These are phyloP conservation scores for Lemur catta DNA, from an alignment of 2,797 vertebrate genomes.

Conservation along the genomic window DNA sequence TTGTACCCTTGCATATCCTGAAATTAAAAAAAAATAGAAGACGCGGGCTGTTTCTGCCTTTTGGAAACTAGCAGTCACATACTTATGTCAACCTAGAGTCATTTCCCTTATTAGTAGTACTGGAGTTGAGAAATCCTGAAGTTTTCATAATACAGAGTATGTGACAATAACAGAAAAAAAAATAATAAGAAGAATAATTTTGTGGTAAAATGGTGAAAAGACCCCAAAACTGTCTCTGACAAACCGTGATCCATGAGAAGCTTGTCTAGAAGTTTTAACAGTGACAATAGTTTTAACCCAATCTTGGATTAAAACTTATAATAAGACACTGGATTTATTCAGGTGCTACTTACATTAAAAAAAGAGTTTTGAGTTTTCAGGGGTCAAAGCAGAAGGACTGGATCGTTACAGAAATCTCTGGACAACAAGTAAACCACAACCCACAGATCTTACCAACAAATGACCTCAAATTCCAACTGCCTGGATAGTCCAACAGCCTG, in stretches of 20 bases:
- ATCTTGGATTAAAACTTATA: background rate
- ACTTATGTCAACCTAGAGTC: background rate
- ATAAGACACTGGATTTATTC: accelerated
- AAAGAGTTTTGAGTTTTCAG: background rate
- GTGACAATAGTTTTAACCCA: too few relatives aligned
- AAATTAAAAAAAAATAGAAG: background rate
- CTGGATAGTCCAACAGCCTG: background rate
- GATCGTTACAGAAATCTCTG: background rate
- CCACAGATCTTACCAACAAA: background rate
- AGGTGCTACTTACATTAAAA: background rate
- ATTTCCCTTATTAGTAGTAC: background rate
- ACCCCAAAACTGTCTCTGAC: background rate
- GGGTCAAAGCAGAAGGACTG: background rate
- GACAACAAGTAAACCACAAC: background rate
- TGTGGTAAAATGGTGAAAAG: background rate
- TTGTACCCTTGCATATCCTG: too few relatives aligned
- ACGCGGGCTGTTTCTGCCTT: background rate
- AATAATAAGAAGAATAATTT: background rate
- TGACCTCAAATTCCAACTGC: background rate
- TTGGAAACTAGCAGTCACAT: background rate
- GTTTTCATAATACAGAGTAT: background rate
- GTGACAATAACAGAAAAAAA: background rate
- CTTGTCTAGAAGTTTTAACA: too few relatives aligned
- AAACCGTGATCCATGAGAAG: background rate
- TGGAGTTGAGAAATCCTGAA: background rate